These are phyloP conservation scores for Nasua narica DNA, from an alignment of 2,797 vertebrate genomes.

Conservation along the genomic window DNA sequence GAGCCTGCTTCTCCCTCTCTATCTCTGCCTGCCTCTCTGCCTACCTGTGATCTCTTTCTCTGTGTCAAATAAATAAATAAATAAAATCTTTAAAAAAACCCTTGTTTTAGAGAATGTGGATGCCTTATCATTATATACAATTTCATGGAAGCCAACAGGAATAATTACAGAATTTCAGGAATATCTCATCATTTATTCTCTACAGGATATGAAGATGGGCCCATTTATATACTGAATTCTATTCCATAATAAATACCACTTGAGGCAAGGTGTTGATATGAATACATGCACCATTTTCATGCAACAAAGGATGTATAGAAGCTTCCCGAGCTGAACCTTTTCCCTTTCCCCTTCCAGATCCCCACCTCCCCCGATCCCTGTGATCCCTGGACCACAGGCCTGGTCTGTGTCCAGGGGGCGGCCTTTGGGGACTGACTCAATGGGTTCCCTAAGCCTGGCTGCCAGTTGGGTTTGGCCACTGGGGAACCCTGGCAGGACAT, in stretches of 20 bases:
- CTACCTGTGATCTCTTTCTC: no score
- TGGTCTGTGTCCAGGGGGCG: neutral
- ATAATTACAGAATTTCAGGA: neutral
- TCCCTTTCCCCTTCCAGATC: neutral
- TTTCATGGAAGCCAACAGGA: neutral
- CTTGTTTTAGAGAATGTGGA: neutral
- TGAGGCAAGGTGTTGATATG: neutral
- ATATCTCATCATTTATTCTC: neutral
- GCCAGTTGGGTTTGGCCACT: neutral
- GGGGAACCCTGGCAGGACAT: neutral
- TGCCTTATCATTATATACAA: neutral
- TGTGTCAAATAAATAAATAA: no score
- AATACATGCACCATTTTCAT: neutral
- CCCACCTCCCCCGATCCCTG: accelerated
- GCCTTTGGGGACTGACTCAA: accelerated
- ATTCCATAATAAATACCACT: neutral
- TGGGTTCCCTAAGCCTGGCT: neutral
- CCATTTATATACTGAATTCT: neutral
- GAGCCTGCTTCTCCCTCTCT: no score
- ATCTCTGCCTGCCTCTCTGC: no score
- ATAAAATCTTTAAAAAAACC: neutral
- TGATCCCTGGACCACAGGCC: no score
- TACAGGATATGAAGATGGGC: neutral
- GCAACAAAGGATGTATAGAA: neutral
- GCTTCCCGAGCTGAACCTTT: no score